Percentiles rank a stretch among this genome's conserved stretches.
Evolutionary conservation across 2,888 invertebrate species (phyloP).

Genomic region (Mactromeris polynyma): DNA sequence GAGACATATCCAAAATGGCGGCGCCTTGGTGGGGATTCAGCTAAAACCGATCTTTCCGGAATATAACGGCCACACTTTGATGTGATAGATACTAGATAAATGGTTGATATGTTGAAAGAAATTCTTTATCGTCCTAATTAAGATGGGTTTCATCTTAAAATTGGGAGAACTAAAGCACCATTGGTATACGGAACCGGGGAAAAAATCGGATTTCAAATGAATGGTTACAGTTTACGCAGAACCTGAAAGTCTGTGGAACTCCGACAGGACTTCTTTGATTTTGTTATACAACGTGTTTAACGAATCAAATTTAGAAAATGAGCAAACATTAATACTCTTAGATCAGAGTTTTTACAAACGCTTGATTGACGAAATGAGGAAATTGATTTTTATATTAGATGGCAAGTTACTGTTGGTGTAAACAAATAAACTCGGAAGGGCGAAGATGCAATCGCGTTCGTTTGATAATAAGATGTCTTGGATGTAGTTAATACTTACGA

Average conservation of each 20-base stretch:
- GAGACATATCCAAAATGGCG: slow-evolving; percentile 30
- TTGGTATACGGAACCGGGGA: neutral
- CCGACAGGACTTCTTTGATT: neutral
- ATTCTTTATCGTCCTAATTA: slow-evolving; percentile 45
- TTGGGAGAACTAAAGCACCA: neutral
- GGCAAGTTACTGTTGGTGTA: neutral
- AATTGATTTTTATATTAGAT: neutral
- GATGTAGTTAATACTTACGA: neutral
- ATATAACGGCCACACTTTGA: slow-evolving; percentile 57
- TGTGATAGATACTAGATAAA: slow-evolving; percentile 57
- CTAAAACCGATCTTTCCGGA: slow-evolving; percentile 43
- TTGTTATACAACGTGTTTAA: neutral
- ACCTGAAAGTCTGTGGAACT: neutral
- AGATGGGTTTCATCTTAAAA: slow-evolving; percentile 8
- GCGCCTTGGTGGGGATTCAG: slow-evolving; percentile 31
- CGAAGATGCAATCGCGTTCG: neutral
- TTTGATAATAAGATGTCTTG: neutral
- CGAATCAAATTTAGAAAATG: neutral
- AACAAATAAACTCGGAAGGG: neutral
- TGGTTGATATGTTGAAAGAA: slow-evolving; percentile 47
- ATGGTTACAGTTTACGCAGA: neutral
- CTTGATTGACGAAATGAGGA: neutral
- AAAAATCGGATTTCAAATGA: neutral
- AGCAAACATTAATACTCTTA: neutral
- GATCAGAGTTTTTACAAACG: neutral